Evolutionary conservation across 2,888 invertebrate species (phyloP).

Genomic region (Sinohyriopsis cumingii): DNA sequence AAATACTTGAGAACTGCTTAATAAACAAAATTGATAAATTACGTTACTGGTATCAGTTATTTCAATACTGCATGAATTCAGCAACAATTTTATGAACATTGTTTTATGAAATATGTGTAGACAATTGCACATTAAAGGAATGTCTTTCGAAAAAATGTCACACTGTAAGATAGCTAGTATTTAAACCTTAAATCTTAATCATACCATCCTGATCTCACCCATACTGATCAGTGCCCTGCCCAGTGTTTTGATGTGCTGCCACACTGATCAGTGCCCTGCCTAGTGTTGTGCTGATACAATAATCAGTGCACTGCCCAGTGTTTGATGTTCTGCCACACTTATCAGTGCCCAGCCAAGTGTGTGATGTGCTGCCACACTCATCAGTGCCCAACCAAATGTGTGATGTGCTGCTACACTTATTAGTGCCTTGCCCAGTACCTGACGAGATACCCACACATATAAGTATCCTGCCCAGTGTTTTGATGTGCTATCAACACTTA

Average conservation of each 20-base stretch:
- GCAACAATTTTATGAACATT: no score
- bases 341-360: slow-evolving; percentile 71
- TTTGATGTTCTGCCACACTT: slow-evolving; percentile 57
- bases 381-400: slow-evolving; percentile 70
- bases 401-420: slow-evolving; percentile 72
- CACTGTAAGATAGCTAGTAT: no score
- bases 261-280: slow-evolving; percentile 70
- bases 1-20: no score
- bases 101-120: neutral
- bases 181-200: slow-evolving; percentile 12
- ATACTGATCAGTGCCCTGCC: slow-evolving; percentile 70
- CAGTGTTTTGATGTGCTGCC: slow-evolving; percentile 71
- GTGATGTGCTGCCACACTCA: slow-evolving; percentile 72
- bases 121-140: neutral
- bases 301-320: slow-evolving; percentile 57
- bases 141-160: neutral
- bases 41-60: no score
- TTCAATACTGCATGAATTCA: no score
- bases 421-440: slow-evolving; percentile 71
- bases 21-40: no score
- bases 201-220: slow-evolving; percentile 71
- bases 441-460: slow-evolving; percentile 71
- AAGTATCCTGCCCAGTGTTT: slow-evolving; percentile 70
- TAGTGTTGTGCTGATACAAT: slow-evolving; percentile 67
- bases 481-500: no score